These are phyloP conservation scores for Dicentrarchus labrax DNA, from an alignment of 2,113 vertebrate genomes.

Conservation along the genomic window DNA sequence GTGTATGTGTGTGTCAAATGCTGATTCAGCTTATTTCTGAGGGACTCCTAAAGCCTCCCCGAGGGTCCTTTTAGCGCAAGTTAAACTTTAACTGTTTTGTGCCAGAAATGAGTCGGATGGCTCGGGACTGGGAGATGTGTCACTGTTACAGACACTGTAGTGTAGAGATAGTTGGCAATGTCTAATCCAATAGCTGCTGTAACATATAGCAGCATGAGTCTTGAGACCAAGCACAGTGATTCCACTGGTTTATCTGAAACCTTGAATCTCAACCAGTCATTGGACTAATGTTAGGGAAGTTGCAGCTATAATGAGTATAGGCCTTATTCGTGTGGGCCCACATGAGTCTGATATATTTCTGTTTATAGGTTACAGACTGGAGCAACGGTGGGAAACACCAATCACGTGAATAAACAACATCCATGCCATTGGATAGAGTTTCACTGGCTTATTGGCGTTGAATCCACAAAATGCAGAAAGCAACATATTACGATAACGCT, in stretches of 20 bases:
- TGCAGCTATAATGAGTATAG: conserved; percentile 12
- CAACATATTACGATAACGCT: conserved; percentile 97
- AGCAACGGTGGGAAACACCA: conserved; percentile 85
- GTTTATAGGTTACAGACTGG: conserved; percentile 80
- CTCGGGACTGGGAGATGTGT: conserved; percentile 62
- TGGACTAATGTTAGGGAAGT: not conserved
- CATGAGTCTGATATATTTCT: conserved; percentile 57
- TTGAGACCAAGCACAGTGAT: not conserved
- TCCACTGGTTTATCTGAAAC: conserved; percentile 11
- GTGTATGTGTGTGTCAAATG: conserved; percentile 77
- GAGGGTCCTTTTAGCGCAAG: conserved; percentile 88
- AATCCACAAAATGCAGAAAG: conserved; percentile 96
- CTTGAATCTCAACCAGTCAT: not conserved
- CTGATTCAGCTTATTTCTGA: conserved; percentile 87
- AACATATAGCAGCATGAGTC: not conserved
- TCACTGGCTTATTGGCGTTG: conserved; percentile 87
- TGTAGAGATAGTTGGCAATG: conserved; percentile 23
- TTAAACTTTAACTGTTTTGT: conserved; percentile 98
- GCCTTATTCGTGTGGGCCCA: not conserved
- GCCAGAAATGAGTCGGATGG: conserved; percentile 68
- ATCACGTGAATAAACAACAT: conserved; percentile 87
- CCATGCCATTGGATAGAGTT: conserved; percentile 95
- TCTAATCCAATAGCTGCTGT: conserved; percentile 33
- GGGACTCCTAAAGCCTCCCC: conserved; percentile 84
- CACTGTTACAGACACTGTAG: conserved; percentile 20